Evolutionary conservation across 2,888 invertebrate species (phyloP), one percentile per base, ranked within the genome.

Genomic region (Nymphalis c-album): DNA sequence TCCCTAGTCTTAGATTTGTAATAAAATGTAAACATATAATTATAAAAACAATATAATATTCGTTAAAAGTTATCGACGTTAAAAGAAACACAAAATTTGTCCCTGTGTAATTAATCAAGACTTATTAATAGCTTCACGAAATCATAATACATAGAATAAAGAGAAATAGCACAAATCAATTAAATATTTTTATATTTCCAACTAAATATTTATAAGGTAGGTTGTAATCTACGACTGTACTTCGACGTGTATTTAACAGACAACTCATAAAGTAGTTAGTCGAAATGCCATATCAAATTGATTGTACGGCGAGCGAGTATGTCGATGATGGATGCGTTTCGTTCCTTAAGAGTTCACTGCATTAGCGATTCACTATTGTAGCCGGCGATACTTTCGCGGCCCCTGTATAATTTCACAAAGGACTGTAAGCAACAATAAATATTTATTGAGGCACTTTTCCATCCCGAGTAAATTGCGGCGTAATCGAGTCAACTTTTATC

Each of bases 361-460:
- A 26, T 35, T 47, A 47, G 82, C 81, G 66, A 73, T 67, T 73
- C 66, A 71, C 81, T 83, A 84, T 84, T 85, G 82, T 85, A 79
- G 71, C 80, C 76, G 71, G 74, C 78, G 76, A 79, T 83, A 85
- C 80, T 80, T 80, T 81, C 77, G 78, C 82, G 80, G 80, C 75
- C 76, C 75, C 82, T 78, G 84, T 84, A 84, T 85, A 86, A 88
- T 85, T 86, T 55, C 65, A 66, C 60, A 73, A 73, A 73, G 63
- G 72, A 75, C 79, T 81, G 81, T 84, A 81, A 78, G 78, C 76
- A 82, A 83, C 82, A 86, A 86, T 91, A 91, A 91, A 91, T 88
- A 91, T 91, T 90, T 91, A 91, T 89, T 85, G 84, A 83, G 75
- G 84, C 84, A 82, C 82, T 87, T 86, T 86, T 84, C 85, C 85